These are phyloP conservation scores for Remorina albescens DNA, from an alignment of 2,797 vertebrate species.

Conservation along the genomic window DNA sequence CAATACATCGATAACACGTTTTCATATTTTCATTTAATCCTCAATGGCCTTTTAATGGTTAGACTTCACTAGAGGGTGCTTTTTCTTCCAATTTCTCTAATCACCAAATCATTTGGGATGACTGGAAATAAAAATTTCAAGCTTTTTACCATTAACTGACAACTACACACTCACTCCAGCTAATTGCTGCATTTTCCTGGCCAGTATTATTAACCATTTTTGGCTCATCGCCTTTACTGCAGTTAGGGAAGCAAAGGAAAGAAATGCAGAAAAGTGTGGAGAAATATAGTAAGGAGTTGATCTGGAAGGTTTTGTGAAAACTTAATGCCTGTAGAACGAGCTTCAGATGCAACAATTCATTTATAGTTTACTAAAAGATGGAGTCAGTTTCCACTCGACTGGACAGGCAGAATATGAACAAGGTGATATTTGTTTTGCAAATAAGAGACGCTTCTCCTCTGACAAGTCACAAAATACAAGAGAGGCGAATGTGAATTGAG, in stretches of 20 bases:
- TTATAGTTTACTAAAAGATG: not conserved
- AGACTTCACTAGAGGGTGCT: conserved; percentile 42
- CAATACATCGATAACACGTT: not conserved
- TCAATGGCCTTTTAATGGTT: not conserved
- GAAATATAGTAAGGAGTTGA: no score
- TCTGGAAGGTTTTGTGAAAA: not conserved
- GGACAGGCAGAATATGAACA: not conserved
- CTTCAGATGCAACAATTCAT: not conserved
- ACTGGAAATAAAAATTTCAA: not conserved
- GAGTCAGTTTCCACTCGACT: not conserved
- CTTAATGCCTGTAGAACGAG: not conserved
- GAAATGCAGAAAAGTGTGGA: not conserved
- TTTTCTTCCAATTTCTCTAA: not conserved
- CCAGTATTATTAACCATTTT: no score
- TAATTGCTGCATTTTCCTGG: no score
- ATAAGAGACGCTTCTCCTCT: not conserved
- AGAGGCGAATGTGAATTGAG: conserved; percentile 22
- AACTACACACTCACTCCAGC: no score
- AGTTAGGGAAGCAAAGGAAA: no score
- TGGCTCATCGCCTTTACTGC: no score
- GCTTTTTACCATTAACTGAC: no score
- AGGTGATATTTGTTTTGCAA: not conserved
- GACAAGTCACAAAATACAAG: not conserved
- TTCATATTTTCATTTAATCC: not conserved
- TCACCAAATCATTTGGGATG: not conserved